Percentiles rank a stretch among this genome's conserved stretches.
Evolutionary conservation across 1,140 invertebrate species (phyloP).

Genomic region (Latrodectus geometricus): DNA sequence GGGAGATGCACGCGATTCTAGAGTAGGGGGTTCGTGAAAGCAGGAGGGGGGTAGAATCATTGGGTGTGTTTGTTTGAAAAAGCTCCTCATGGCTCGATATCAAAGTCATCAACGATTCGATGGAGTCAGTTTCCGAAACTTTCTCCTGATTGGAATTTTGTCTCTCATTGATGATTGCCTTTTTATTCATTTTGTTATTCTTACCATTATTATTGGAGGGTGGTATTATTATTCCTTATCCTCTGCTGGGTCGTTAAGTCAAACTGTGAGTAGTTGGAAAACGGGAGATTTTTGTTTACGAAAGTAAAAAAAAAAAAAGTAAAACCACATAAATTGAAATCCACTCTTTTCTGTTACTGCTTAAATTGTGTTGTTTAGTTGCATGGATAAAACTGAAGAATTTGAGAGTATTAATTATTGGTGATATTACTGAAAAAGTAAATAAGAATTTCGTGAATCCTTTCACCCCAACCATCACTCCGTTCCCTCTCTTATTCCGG

Average conservation of each 20-base stretch:
- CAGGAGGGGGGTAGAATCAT: constrained; percentile 27
- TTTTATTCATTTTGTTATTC: constrained; percentile 35
- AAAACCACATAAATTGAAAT: constrained; percentile 38
- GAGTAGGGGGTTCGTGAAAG: constrained; percentile 5
- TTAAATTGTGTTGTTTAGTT: constrained; percentile 23
- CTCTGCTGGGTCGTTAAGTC: constrained; percentile 45
- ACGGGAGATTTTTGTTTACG: constrained; percentile 29
- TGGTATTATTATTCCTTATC: constrained; percentile 28
- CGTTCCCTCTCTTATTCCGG: background rate
- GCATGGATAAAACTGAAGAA: background rate
- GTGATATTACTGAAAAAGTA: constrained; percentile 54
- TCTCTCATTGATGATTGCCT: constrained; percentile 37
- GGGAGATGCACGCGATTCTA: background rate
- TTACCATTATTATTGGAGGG: background rate
- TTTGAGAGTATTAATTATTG: constrained; percentile 53
- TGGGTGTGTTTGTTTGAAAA: constrained; percentile 51
- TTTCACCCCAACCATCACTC: background rate
- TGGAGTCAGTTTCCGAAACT: background rate
- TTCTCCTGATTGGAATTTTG: background rate
- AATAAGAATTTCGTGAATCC: constrained; percentile 36
- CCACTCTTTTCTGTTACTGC: constrained; percentile 19
- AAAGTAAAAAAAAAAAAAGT: constrained; percentile 6
- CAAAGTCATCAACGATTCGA: constrained; percentile 58
- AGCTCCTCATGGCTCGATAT: constrained; percentile 49
- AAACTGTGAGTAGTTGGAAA: constrained; percentile 18